A percentile compares a stretch with the other conserved stretches of the same genome.
Evolutionary conservation across 2,797 vertebrate species (phyloP).

Genomic region (Coluber constrictor): DNA sequence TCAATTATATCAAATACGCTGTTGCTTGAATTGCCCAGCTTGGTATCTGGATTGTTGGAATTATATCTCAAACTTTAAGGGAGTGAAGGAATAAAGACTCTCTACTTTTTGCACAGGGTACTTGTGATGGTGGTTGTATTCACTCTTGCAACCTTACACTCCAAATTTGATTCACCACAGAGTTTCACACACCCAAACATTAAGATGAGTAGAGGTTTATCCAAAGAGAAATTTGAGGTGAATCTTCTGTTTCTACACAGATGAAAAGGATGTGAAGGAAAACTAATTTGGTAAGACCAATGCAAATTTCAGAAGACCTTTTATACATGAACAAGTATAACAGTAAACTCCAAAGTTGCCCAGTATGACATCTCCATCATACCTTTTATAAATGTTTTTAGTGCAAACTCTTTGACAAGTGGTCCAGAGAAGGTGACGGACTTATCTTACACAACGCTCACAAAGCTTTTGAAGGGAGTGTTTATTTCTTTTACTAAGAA

Average conservation of each 20-base stretch:
- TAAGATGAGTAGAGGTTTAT: not conserved
- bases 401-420: not conserved
- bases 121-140: constrained; percentile 24
- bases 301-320: not conserved
- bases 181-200: not conserved
- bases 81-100: constrained; percentile 50
- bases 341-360: not conserved
- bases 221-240: not conserved
- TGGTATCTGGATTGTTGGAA: constrained; percentile 58
- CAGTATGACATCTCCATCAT: not conserved
- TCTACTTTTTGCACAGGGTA: constrained; percentile 46
- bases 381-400: not conserved
- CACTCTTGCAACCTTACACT: constrained; percentile 19
- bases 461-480: not conserved
- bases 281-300: not conserved
- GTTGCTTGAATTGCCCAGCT: constrained; percentile 71
- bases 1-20: constrained; percentile 76
- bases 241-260: not conserved
- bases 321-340: not conserved
- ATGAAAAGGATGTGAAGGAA: not conserved
- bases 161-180: not conserved
- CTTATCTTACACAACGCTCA: not conserved
- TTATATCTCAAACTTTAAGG: constrained; percentile 38
- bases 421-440: not conserved
- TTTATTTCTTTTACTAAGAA: not conserved